phyloP scores from a whole-genome alignment of 1,140 invertebrate genomes.

The Dysdera silvatica region DNA sequence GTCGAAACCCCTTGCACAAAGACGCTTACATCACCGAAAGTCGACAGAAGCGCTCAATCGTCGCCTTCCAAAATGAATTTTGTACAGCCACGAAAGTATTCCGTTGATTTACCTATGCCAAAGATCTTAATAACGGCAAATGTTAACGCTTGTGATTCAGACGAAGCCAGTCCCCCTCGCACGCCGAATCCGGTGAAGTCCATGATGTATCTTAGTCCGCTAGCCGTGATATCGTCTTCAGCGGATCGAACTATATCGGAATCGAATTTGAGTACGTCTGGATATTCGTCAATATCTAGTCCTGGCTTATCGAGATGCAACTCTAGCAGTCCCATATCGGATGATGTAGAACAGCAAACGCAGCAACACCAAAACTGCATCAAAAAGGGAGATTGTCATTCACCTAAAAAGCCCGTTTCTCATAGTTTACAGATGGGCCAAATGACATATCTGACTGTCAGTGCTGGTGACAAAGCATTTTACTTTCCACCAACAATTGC shows the following conservation, averaged over 20 bases:
- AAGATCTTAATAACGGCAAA: conserved; percentile 65
- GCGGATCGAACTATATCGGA: conserved; percentile 62
- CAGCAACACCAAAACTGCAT: conserved; percentile 12
- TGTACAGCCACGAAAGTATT: conserved; percentile 36
- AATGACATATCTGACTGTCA: conserved; percentile 17
- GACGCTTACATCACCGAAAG: not conserved
- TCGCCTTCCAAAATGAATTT: conserved; percentile 14
- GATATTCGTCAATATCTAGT: conserved; percentile 72
- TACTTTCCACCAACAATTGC: conserved; percentile 15
- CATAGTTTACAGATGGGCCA: conserved; percentile 4
- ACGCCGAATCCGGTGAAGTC: conserved; percentile 27
- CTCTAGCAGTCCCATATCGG: conserved; percentile 59
- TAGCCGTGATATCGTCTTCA: conserved; percentile 57
- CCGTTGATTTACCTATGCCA: conserved; percentile 59
- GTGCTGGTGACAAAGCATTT: conserved; percentile 10
- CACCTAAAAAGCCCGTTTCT: conserved; percentile 15
- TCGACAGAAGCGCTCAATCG: not conserved
- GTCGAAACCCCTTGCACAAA: not conserved
- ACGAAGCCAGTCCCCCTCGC: conserved; percentile 49
- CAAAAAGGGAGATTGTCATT: conserved; percentile 1
- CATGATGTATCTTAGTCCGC: conserved; percentile 58
- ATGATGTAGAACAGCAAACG: conserved; percentile 21
- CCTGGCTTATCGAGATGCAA: conserved; percentile 66
- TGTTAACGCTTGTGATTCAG: conserved; percentile 63
- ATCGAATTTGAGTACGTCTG: conserved; percentile 68